Base-by-base conservation (phyloP, 2,888 invertebrate genomes). In the Heliothis peltigera region DNA sequence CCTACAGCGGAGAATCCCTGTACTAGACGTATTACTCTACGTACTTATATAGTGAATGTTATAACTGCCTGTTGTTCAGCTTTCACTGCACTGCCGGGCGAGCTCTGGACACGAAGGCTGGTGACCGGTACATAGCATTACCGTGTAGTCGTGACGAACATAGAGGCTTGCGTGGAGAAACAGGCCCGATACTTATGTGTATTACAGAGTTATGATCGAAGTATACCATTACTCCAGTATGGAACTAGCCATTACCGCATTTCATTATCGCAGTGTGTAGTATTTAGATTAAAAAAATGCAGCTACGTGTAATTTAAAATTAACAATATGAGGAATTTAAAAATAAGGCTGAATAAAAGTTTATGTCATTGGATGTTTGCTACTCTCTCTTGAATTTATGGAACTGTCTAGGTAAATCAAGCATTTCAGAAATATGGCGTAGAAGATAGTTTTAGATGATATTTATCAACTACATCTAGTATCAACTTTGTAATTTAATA, bases 1-100 rank as follows among this genome's bases (percentile, higher is more conserved):
- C 99, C 0, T 91, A 87, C 67, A 94, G 94, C 74, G 94, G 94
- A 0, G 94, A 93, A 70, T 74, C 86, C 4, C 73, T 90, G 35
- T 90, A 90, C 70, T 90, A 86, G 82, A 42, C 58, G 43, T 47
- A 43, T 64, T 64, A 17, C 57, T 73, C 57, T 61, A 73, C 48
- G 64, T 61, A 73, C 53, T 64, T 42, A 57, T 64, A 48, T 46
- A 32, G 28, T 56, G 53, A 64, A 48, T 67, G 15, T 52, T 68
- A 51, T 58, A 60, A 49, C 56, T 70, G 35, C 42, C 70, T 59
- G 59, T 42, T 59, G 62, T 56, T 52, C 52, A 59, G 62, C 21
- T 18, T 21, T 17, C 44, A 28, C 51, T 57, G 17, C 21, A 8
- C 39, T 53, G 51, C 19, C 18, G 28, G 35, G 17, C 25, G 17